Conservation (phyloP, 2,888 invertebrate genomes). For the Diaperis boleti region DNA sequence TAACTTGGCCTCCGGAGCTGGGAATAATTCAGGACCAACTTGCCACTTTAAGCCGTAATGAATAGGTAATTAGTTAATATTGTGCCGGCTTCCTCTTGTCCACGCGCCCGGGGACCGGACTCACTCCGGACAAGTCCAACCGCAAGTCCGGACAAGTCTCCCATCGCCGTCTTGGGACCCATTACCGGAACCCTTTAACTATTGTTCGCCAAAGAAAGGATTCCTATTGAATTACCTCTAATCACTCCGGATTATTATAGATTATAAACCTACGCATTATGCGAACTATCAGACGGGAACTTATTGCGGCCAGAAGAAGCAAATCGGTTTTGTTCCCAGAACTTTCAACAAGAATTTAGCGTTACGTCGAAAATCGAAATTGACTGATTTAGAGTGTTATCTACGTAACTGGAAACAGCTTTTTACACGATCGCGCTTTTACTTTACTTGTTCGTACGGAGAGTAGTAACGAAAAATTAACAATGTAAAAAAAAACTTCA, state of each 20-base stretch:
- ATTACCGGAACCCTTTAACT: slow-evolving; percentile 59
- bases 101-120: slow-evolving; percentile 57
- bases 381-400: no score
- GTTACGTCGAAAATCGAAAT: background rate
- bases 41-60: slow-evolving; percentile 68
- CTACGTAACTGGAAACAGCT: no score
- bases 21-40: slow-evolving; percentile 67
- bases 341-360: background rate
- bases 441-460: no score
- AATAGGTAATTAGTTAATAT: slow-evolving; percentile 69
- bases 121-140: slow-evolving; percentile 47
- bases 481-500: no score
- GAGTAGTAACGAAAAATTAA: no score
- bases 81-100: slow-evolving; percentile 65
- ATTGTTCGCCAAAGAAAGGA: slow-evolving; percentile 61
- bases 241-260: slow-evolving; percentile 61
- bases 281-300: slow-evolving; percentile 26
- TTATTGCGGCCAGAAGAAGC: background rate
- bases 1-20: slow-evolving; percentile 63
- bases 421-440: no score
- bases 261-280: slow-evolving; percentile 43
- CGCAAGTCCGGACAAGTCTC: slow-evolving; percentile 54
- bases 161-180: slow-evolving; percentile 63
- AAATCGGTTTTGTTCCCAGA: background rate
- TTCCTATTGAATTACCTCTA: slow-evolving; percentile 65